Conservation (phyloP, 2,113 vertebrate species). For the Ranitomeya variabilis region DNA sequence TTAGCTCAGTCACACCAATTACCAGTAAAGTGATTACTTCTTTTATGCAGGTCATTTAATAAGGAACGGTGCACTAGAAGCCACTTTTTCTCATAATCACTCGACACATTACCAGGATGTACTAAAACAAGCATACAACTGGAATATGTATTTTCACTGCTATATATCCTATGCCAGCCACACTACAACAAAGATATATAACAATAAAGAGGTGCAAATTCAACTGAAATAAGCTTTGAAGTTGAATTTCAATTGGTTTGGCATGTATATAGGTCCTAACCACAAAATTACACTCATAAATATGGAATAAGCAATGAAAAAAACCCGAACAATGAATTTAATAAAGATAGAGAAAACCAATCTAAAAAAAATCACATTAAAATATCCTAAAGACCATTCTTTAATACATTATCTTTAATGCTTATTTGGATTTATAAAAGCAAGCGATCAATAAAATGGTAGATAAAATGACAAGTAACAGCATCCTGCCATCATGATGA, state of each 20-base stretch:
- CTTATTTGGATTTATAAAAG: conserved; percentile 42
- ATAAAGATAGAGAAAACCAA: background rate
- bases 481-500: conserved; percentile 48
- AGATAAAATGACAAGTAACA: conserved; percentile 42
- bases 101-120: no score
- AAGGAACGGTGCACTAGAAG: no score
- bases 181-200: background rate
- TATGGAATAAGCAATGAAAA: background rate
- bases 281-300: background rate
- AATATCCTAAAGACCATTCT: background rate
- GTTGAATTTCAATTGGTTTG: background rate
- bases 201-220: background rate
- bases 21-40: no score
- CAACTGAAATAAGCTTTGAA: background rate
- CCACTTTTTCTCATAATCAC: no score
- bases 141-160: no score
- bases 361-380: conserved; percentile 23
- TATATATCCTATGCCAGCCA: background rate
- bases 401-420: conserved; percentile 43
- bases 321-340: background rate
- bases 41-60: no score
- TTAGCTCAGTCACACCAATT: no score
- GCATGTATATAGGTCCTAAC: background rate
- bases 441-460: conserved; percentile 49
- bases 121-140: no score